Evolutionary conservation across 2,797 vertebrate genomes (phyloP).

Genomic region (Hyperoplus immaculatus): DNA sequence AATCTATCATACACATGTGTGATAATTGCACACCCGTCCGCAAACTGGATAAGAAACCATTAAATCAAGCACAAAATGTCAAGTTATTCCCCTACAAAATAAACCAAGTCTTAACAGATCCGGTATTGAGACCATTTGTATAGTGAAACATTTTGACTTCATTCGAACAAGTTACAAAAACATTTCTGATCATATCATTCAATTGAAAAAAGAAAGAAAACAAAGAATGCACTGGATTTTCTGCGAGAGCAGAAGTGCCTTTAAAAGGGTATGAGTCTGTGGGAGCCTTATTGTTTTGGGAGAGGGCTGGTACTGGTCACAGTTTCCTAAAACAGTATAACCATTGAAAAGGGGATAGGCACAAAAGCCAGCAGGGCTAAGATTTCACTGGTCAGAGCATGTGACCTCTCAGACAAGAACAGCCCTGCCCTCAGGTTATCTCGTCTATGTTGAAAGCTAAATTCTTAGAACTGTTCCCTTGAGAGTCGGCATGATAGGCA

Average conservation of each 20-base stretch:
- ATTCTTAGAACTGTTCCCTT: slow-evolving; percentile 32
- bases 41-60: slow-evolving; percentile 51
- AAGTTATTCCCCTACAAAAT: slow-evolving; percentile 34
- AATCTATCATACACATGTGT: slow-evolving; percentile 22
- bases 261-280: slow-evolving; percentile 68
- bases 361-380: slow-evolving; percentile 58
- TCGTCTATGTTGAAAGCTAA: slow-evolving; percentile 45
- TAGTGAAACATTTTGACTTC: background rate
- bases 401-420: slow-evolving; percentile 71
- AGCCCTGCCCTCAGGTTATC: slow-evolving; percentile 70
- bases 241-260: slow-evolving; percentile 45
- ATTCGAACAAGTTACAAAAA: slow-evolving; percentile 14
- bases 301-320: slow-evolving; percentile 67
- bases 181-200: slow-evolving; percentile 19
- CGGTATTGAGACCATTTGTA: slow-evolving; percentile 3
- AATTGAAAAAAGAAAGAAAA: slow-evolving; percentile 4
- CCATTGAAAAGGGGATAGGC: slow-evolving; percentile 62
- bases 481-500: slow-evolving; percentile 34
- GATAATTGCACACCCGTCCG: slow-evolving; percentile 47
- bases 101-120: slow-evolving; percentile 29
- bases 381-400: slow-evolving; percentile 66
- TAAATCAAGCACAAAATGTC: slow-evolving; percentile 42
- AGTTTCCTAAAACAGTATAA: slow-evolving; percentile 73
- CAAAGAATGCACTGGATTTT: slow-evolving; percentile 17
- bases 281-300: slow-evolving; percentile 65